Evolutionary conservation across 2,797 vertebrate genomes (phyloP), one percentile per base, ranked within the genome.

Genomic region (Channa striata): DNA sequence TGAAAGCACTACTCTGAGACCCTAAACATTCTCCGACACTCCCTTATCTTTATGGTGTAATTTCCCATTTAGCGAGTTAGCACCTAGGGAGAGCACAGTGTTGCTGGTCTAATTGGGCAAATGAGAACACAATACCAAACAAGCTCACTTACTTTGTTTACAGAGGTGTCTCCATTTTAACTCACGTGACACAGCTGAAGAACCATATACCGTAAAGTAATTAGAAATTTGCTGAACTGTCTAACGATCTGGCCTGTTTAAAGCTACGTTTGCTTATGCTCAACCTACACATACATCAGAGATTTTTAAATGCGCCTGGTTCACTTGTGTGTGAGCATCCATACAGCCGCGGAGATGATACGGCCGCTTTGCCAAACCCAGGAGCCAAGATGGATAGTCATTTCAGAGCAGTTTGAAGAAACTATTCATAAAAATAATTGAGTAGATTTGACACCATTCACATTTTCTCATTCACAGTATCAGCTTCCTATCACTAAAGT

Each of bases 41-140:
- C 81, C 78, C 89, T 90, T 92, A 91, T 92, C 89, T 92, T 88
- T 88, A 87, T 87, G 78, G 87, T 89, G 87, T 91, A 87, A 90
- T 92, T 90, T 91, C 80, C 83, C 80, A 91, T 92, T 92, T 91
- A 91, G 84, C 69, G 78, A 83, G 82, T 91, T 88, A 90, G 82
- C 79, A 90, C 81, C 81, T 80, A 71, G 87, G 88, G 82, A 87
- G 86, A 88, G 83, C 79, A 78, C 78, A 76, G 68, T 81, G 84
- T 68, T 77, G 82, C 77, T 82, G 76, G 84, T 84, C 87, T 91
- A 92, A 92, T 90, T 91, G 89, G 84, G 81, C 76, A 87, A 89
- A 91, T 87, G 81, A 80, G 80, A 88, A 90, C 70, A 89, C 82
- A 88, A 87, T 83, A 88, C 75, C 63, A 86, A 89, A 86, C 80